Evolutionary conservation across 2,113 vertebrate species (phyloP).

Genomic region (Mustelus asterias): DNA sequence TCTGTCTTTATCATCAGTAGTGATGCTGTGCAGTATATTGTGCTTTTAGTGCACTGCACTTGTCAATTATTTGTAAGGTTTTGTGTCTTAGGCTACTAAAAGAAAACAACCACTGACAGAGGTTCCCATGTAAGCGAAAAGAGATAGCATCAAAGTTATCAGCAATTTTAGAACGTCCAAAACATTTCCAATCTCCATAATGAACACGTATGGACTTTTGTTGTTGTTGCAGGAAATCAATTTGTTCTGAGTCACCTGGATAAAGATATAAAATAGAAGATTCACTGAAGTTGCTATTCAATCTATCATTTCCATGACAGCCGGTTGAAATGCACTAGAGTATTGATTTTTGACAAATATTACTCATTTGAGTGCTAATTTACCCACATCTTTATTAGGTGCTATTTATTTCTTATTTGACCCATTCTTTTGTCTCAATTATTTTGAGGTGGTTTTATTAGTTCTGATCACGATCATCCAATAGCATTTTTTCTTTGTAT

Average conservation of each 20-base stretch:
- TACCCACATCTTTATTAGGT: not conserved
- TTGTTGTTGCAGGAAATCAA: not conserved
- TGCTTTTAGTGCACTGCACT: not conserved
- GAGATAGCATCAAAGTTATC: not conserved
- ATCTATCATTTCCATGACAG: slow-evolving; percentile 22
- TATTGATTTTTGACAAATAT: slow-evolving; percentile 27
- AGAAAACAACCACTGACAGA: too few species aligned
- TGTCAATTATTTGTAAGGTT: not conserved
- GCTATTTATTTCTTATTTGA: not conserved
- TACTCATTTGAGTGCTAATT: not conserved
- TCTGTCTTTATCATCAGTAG: not conserved
- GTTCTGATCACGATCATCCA: not conserved
- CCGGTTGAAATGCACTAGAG: not conserved
- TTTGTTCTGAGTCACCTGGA: not conserved
- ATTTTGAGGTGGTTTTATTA: not conserved
- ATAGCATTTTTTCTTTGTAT: not conserved
- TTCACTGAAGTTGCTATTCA: not conserved
- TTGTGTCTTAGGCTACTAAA: not conserved
- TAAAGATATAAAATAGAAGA: slow-evolving; percentile 20
- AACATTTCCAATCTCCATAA: not conserved
- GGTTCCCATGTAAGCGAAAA: not conserved
- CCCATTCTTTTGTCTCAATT: not conserved
- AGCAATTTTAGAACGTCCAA: not conserved
- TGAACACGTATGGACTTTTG: not conserved
- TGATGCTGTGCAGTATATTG: not conserved